Evolutionary conservation across 2,113 vertebrate species (phyloP).

Genomic region (Tricholaema leucomelas): DNA sequence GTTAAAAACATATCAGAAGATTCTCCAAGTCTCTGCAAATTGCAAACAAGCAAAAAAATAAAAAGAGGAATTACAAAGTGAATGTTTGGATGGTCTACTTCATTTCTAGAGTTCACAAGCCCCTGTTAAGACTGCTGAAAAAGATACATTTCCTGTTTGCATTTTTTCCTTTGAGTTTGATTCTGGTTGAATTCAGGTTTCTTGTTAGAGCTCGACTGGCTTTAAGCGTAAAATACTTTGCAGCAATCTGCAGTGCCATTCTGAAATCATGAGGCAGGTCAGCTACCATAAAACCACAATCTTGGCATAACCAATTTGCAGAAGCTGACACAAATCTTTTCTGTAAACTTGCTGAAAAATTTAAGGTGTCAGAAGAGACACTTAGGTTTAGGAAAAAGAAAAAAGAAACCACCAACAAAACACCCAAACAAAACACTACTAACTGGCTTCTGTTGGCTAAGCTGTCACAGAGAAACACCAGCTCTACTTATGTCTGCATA

Average conservation of each 20-base stretch:
- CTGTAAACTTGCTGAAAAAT: not conserved
- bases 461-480: not conserved
- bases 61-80: not conserved
- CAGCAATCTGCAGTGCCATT: not conserved
- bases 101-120: not conserved
- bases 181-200: not conserved
- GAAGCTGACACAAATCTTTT: not conserved
- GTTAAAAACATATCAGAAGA: not conserved
- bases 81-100: not conserved
- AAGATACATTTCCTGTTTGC: not conserved
- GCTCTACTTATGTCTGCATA: not conserved
- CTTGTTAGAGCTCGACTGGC: not conserved
- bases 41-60: not conserved
- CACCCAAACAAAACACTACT: not conserved
- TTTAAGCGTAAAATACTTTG: not conserved
- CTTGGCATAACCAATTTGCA: not conserved
- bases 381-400: not conserved
- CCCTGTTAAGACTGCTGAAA: not conserved
- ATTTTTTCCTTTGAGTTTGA: constrained; percentile 17
- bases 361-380: not conserved
- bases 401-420: too few species aligned
- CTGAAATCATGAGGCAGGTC: not conserved
- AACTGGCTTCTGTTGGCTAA: not conserved
- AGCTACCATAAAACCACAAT: not conserved
- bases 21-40: not conserved